phyloP scores from a whole-genome alignment of 2,113 vertebrate species.

The Mormyrus lacerda region DNA sequence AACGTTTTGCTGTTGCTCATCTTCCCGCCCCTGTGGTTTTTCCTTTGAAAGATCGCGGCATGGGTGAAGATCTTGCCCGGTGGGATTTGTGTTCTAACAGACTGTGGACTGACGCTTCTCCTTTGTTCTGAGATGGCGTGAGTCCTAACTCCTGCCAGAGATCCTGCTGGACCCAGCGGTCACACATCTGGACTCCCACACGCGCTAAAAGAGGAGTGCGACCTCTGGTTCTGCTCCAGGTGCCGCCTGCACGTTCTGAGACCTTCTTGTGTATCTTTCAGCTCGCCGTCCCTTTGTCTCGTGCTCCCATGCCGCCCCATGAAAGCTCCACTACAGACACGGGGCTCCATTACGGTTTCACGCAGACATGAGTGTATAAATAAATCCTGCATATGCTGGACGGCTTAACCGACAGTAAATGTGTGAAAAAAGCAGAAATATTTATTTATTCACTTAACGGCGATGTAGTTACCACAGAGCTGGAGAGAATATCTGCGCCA shows the following conservation, averaged over 20 bases:
- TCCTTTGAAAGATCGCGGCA: slow-evolving; percentile 6
- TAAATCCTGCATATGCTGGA: not conserved
- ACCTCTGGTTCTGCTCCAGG: not conserved
- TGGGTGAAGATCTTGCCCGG: not conserved
- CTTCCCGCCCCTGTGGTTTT: not conserved
- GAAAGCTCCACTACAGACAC: no score
- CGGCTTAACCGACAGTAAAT: not conserved
- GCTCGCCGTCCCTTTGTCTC: not conserved
- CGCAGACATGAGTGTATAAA: no score
- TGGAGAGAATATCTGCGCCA: not conserved
- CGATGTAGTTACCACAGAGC: not conserved
- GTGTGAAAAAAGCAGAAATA: not conserved
- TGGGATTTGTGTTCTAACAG: not conserved
- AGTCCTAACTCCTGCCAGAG: not conserved
- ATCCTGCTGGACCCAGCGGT: not conserved
- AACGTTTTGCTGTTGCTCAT: not conserved
- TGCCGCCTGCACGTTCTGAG: not conserved
- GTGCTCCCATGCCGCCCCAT: not conserved
- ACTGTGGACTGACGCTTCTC: not conserved
- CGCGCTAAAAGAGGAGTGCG: not conserved
- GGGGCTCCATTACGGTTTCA: not conserved
- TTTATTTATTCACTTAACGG: not conserved
- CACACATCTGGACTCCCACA: slow-evolving; percentile 4
- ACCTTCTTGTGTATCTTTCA: not conserved
- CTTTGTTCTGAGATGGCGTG: not conserved